Evolutionary conservation across 1,140 invertebrate genomes (phyloP).

Genomic region (Druon quercuslanigerum): DNA sequence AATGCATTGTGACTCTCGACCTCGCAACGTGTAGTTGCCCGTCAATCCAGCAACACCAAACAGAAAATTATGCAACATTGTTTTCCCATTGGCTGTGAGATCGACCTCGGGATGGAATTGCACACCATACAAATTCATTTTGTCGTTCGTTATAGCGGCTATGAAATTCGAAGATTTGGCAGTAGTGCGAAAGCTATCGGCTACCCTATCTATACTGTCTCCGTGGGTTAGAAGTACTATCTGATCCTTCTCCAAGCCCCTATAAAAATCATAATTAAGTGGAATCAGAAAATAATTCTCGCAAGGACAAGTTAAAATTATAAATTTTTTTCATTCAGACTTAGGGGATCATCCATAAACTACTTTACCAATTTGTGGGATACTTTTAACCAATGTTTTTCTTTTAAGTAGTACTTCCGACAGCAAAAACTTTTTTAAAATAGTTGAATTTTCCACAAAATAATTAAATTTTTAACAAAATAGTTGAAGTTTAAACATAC

Average conservation of each 20-base stretch:
- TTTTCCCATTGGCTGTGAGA: conserved; percentile 92
- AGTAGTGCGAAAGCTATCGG: conserved; percentile 88
- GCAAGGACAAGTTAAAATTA: background rate
- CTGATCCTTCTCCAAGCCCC: conserved; percentile 90
- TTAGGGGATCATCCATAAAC: too few relatives aligned
- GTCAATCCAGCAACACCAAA: conserved; percentile 92
- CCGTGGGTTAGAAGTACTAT: conserved; percentile 97
- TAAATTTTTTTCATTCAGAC: too few relatives aligned
- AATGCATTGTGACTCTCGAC: conserved; percentile 93
- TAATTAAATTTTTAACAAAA: too few relatives aligned
- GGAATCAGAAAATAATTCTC: background rate
- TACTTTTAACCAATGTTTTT: too few relatives aligned
- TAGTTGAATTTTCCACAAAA: too few relatives aligned
- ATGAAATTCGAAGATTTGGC: conserved; percentile 90
- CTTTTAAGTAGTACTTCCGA: too few relatives aligned
- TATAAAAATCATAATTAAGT: conserved; percentile 62
- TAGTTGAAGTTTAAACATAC: too few relatives aligned
- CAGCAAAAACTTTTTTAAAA: too few relatives aligned
- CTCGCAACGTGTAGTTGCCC: conserved; percentile 92
- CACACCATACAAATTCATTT: conserved; percentile 94
- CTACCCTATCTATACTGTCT: conserved; percentile 94
- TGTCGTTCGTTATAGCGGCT: conserved; percentile 94
- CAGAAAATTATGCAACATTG: conserved; percentile 96
- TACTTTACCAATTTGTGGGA: too few relatives aligned
- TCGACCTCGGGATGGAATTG: conserved; percentile 99